These are phyloP conservation scores for Cervus canadensis DNA, from an alignment of 2,113 vertebrate genomes.

Conservation along the genomic window DNA sequence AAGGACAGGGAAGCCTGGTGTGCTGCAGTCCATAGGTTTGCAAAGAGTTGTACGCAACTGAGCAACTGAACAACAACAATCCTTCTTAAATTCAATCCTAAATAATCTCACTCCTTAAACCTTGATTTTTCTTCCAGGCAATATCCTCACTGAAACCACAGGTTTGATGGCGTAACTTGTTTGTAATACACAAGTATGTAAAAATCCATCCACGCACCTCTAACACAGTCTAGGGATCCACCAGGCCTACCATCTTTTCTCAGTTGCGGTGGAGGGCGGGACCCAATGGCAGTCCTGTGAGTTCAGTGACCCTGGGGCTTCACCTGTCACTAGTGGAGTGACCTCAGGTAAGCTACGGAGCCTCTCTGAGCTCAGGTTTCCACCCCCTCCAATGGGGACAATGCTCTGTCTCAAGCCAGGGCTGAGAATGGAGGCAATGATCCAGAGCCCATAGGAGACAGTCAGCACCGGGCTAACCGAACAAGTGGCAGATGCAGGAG, in stretches of 20 bases:
- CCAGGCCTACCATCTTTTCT: accelerated
- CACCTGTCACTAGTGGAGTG: neutral
- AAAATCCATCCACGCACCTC: neutral
- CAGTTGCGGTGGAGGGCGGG: neutral
- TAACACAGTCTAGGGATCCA: accelerated
- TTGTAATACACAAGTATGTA: neutral
- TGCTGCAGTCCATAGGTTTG: neutral
- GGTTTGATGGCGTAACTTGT: neutral
- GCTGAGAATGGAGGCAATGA: accelerated
- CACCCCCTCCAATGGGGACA: neutral
- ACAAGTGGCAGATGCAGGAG: accelerated
- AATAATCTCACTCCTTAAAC: neutral
- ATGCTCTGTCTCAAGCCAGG: accelerated
- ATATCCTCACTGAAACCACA: neutral
- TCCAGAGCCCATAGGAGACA: accelerated
- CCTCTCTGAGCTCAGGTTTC: too few relatives aligned
- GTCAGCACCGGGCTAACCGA: accelerated
- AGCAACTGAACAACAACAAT: neutral
- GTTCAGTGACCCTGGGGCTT: neutral
- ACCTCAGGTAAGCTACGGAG: neutral
- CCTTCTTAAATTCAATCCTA: neutral
- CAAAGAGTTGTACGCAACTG: neutral
- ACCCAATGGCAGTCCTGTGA: accelerated
- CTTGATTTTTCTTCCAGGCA: neutral
- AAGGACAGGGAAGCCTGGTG: neutral